Conservation (phyloP, 2,888 invertebrate genomes). For the Synergus gifuensis region DNA sequence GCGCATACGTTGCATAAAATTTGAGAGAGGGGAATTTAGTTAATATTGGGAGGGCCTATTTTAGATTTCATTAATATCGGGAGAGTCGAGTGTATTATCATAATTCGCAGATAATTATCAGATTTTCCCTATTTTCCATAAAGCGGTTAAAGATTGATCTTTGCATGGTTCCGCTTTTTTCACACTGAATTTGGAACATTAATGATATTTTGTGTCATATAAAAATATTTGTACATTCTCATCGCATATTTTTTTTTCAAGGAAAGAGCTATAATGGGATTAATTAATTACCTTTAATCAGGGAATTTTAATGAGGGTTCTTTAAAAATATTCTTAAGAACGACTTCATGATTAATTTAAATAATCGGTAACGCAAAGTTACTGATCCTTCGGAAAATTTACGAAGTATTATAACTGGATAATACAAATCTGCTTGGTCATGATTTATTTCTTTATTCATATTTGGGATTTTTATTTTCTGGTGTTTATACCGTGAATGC, state of each 20-base stretch:
- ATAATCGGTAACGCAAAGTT: conserved; percentile 5
- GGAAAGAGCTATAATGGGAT: not conserved
- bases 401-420: conserved; percentile 11
- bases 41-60: no score
- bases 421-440: conserved; percentile 19
- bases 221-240: not conserved
- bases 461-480: not conserved
- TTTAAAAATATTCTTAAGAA: not conserved
- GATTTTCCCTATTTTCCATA: not conserved
- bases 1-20: no score
- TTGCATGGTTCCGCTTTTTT: not conserved
- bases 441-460: conserved; percentile 5
- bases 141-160: not conserved
- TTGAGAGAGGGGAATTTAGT: no score
- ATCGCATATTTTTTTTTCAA: not conserved
- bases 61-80: no score
- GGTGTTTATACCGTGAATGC: conserved; percentile 1
- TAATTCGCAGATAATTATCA: not conserved
- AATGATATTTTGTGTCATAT: not conserved
- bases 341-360: not conserved
- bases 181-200: not conserved
- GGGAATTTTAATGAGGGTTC: not conserved
- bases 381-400: conserved; percentile 21
- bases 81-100: not conserved
- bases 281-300: not conserved